These are phyloP conservation scores for Callithrix jacchus DNA, from an alignment of 2,113 vertebrate species.

Conservation along the genomic window DNA sequence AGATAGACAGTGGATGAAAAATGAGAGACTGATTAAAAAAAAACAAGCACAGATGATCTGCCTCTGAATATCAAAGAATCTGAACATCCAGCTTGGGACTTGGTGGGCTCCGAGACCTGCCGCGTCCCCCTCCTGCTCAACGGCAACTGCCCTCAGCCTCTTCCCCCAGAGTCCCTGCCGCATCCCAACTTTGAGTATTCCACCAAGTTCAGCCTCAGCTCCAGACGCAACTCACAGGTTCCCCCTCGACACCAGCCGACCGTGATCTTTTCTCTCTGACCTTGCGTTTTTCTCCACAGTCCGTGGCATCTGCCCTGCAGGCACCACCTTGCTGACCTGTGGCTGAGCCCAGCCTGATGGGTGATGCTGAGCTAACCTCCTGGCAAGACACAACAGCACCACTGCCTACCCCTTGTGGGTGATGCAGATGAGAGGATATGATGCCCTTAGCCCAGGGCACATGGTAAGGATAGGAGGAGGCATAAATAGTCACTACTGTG, in stretches of 20 bases:
- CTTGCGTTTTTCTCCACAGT: fast-evolving
- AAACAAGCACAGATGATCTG: not conserved
- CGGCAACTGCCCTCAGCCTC: not conserved
- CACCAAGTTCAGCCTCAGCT: not conserved
- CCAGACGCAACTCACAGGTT: fast-evolving
- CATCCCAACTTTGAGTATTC: fast-evolving
- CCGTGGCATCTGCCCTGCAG: fast-evolving
- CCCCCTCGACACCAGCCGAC: not conserved
- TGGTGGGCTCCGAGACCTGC: fast-evolving
- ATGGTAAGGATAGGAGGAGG: fast-evolving
- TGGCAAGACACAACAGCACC: not conserved
- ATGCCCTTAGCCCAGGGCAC: not conserved
- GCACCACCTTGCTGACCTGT: not conserved
- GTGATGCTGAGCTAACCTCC: not conserved
- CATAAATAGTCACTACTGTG: fast-evolving
- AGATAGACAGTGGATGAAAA: not conserved
- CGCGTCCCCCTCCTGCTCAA: fast-evolving
- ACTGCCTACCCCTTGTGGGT: not conserved
- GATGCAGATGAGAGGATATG: fast-evolving
- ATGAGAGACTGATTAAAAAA: not conserved
- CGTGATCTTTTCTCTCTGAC: not conserved
- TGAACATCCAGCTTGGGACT: not conserved
- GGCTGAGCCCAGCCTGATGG: not conserved
- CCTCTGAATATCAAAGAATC: not conserved
- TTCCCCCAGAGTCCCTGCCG: not conserved